Conservation (phyloP, 1,140 invertebrate genomes). For the Drosophila guanche region DNA sequence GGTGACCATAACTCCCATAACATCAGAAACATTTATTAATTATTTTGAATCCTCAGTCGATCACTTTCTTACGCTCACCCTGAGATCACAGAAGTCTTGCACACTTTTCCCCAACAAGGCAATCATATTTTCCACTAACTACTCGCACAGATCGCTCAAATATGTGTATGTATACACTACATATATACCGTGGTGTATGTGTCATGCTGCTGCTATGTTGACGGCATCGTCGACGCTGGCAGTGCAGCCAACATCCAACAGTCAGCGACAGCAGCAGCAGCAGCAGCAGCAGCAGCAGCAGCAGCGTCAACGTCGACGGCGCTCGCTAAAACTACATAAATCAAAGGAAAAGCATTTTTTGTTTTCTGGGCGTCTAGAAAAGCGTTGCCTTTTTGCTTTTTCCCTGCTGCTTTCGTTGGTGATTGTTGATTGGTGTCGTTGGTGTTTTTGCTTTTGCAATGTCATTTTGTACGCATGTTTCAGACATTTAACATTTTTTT, state of each 20-base stretch:
- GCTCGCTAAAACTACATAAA: conserved; percentile 75
- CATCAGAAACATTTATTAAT: no score
- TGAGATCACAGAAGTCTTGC: conserved; percentile 2
- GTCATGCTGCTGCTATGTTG: conserved; percentile 33
- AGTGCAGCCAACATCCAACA: background rate
- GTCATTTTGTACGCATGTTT: conserved; percentile 76
- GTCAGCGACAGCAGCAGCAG: background rate
- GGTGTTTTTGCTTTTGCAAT: conserved; percentile 52
- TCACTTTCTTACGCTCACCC: no score
- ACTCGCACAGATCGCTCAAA: conserved; percentile 24
- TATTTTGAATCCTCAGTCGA: no score
- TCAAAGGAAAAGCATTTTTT: conserved; percentile 75
- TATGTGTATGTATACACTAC: background rate
- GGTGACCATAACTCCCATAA: no score
- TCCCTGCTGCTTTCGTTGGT: conserved; percentile 32
- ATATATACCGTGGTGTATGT: conserved; percentile 38
- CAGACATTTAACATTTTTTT: conserved; percentile 70
- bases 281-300: no score
- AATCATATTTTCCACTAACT: conserved; percentile 28
- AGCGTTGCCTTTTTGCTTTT: conserved; percentile 40
- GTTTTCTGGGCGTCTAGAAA: conserved; percentile 50
- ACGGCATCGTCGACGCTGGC: conserved; percentile 24
- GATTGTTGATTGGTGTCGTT: conserved; percentile 57
- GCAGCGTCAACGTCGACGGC: conserved; percentile 17
- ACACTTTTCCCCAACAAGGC: conserved; percentile 33